Conservation (phyloP, 2,888 invertebrate genomes). For the Antitype chi region DNA sequence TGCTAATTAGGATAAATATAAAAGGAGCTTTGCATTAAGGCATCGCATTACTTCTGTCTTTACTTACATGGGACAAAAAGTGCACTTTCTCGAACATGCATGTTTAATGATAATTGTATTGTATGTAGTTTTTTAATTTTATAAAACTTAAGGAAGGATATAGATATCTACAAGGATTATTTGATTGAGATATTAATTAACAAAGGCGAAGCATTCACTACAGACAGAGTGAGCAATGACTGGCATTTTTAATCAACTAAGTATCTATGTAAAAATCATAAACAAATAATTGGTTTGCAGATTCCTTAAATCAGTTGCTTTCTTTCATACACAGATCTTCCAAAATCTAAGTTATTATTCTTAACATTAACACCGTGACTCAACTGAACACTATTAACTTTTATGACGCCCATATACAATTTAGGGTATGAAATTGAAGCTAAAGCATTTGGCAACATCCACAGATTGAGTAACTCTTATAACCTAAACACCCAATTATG, state of each 20-base stretch:
- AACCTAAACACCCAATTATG: constrained; percentile 50
- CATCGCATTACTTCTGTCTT: neutral
- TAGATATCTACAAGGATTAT: neutral
- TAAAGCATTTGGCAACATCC: constrained; percentile 49
- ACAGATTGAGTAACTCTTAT: constrained; percentile 50
- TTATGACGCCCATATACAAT: constrained; percentile 55
- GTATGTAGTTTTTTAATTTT: no score
- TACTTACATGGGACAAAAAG: neutral
- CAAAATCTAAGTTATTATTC: neutral
- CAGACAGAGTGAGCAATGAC: neutral
- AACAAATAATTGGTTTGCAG: neutral
- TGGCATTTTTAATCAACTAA: neutral
- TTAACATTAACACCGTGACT: constrained; percentile 32
- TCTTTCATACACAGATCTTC: neutral
- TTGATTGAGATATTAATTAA: neutral
- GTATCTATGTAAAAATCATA: neutral
- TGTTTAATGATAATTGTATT: neutral
- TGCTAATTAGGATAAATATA: constrained; percentile 13
- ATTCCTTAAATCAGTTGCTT: neutral
- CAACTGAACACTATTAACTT: constrained; percentile 39
- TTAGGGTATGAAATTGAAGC: constrained; percentile 52
- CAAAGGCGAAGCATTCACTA: neutral
- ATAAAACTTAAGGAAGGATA: no score
- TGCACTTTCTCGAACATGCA: neutral
- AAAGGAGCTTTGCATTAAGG: constrained; percentile 9